Percentiles rank a stretch among this genome's conserved stretches.
Conservation (phyloP, 92 coral and sea anemone genomes). For the Micromussa lordhowensis region DNA sequence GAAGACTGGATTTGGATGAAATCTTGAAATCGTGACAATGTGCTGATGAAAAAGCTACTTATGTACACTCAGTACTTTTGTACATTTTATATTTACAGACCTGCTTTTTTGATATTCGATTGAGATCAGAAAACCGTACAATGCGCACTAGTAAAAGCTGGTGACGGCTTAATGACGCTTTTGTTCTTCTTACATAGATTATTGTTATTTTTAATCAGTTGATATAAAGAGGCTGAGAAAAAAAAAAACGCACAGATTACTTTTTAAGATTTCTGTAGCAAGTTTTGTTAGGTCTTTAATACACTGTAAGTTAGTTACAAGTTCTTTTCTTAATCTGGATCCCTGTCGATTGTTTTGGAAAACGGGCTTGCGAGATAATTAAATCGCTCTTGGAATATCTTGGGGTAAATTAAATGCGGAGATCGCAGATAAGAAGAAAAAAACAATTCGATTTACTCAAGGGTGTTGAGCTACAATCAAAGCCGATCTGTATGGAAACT, state of each 20-base stretch:
- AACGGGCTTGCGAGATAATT: neutral
- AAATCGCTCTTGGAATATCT: constrained; percentile 21
- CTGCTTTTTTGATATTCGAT: neutral
- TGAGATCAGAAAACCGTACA: neutral
- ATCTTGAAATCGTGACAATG: neutral
- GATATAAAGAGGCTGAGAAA: neutral
- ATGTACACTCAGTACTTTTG: neutral
- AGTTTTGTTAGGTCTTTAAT: neutral
- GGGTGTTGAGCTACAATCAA: neutral
- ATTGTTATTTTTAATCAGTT: neutral
- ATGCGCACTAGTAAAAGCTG: neutral
- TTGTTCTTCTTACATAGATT: neutral
- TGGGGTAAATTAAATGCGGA: constrained; percentile 17
- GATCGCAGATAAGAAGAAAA: constrained; percentile 16
- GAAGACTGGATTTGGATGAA: neutral
- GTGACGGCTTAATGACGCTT: neutral
- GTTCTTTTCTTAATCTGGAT: neutral
- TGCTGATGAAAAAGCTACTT: neutral
- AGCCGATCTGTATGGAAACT: constrained; percentile 30
- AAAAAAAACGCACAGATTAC: neutral
- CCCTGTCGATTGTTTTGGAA: constrained; percentile 16
- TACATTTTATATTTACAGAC: neutral
- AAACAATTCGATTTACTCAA: constrained; percentile 29
- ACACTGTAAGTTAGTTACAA: neutral
- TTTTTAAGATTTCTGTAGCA: neutral